A percentile compares a stretch with the other conserved stretches of the same genome.
These are phyloP conservation scores for Papio anubis DNA, from an alignment of 2,113 vertebrate species.

Conservation along the genomic window DNA sequence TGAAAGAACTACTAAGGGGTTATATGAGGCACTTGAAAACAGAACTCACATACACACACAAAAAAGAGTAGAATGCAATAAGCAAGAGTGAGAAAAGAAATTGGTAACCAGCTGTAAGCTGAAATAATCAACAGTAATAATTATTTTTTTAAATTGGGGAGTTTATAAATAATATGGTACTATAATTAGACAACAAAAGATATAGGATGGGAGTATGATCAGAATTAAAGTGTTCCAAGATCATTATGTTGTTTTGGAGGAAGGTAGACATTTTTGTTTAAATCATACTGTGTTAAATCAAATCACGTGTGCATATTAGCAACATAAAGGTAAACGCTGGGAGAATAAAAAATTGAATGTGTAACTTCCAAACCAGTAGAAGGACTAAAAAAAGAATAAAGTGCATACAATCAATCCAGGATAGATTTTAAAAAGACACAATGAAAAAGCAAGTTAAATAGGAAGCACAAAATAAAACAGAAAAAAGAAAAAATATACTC, in stretches of 20 bases:
- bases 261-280: background rate
- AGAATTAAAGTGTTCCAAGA: background rate
- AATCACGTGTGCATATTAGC: background rate
- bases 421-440: background rate
- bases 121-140: background rate
- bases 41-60: background rate
- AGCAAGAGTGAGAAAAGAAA: background rate
- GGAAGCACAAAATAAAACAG: background rate
- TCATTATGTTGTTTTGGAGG: background rate
- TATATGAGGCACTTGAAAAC: background rate
- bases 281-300: background rate
- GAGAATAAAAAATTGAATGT: background rate
- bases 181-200: constrained; percentile 4
- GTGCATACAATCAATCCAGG: background rate
- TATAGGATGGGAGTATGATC: background rate
- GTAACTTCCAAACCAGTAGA: background rate
- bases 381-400: background rate
- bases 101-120: background rate
- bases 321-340: background rate
- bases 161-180: background rate
- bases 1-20: background rate
- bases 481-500: background rate
- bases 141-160: background rate
- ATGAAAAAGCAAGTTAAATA: background rate
- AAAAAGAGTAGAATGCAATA: background rate